Evolutionary conservation across 2,888 invertebrate genomes (phyloP), one percentile per base, ranked within the genome.

Genomic region (Fabriciana adippe): DNA sequence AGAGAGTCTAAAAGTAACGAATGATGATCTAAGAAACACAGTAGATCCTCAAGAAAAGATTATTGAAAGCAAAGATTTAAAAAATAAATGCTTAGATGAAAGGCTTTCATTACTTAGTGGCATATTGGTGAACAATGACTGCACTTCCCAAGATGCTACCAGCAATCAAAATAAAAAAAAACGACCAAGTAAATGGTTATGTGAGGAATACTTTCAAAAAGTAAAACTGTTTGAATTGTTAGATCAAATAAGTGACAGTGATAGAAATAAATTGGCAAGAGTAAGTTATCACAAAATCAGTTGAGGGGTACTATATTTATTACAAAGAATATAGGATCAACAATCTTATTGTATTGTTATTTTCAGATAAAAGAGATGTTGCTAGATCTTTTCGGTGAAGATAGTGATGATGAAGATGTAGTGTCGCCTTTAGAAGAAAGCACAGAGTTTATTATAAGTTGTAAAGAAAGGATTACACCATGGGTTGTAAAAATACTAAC

Each of bases 401-500:
- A 92, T 64, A 88, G 88, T 74, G 93, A 94, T 72, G 93, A 93
- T 64, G 93, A 94, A 74, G 90, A 87, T 45, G 84, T 90, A 66
- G 78, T 93, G 55, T 93, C 93, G 6, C 94, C 94, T 2, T 79
- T 93, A 50, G 90, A 93, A 61, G 93, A 93, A 69, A 92, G 91
- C 3, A 83, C 89, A 55, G 92, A 93, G 57, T 92, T 94, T 77
- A 75, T 93, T n/a, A 79, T 83, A 1, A 93, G 93, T 72, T 94
- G 94, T 73, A 93, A 93, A 75, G 93, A 93, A 72, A 87, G 94
- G 18, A 93, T 94, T 68, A 94, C 95, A 0, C 94, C 94, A 21
- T 91, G 94, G 88, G 94, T 95, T n/a, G 94, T 95, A 0, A 93
- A 93, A 73, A 88, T 94, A 67, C 82, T 95, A 5, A 94, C 94